Evolutionary conservation across 2,888 invertebrate species (phyloP).

Genomic region (Rhamnusium bicolor): DNA sequence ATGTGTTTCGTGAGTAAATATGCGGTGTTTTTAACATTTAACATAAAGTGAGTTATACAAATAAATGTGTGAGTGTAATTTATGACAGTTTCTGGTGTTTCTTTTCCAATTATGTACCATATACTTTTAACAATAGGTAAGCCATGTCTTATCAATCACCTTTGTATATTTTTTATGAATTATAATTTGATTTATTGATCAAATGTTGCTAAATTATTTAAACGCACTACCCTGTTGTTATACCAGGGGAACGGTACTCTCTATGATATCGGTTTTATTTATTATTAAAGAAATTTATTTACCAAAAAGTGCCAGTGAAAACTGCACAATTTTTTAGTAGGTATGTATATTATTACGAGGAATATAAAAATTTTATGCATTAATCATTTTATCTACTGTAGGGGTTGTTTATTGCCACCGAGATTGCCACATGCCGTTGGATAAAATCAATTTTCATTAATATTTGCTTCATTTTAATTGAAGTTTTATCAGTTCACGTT

Average conservation of each 20-base stretch:
- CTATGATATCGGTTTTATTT: slow-evolving; percentile 18
- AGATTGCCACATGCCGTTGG: background rate
- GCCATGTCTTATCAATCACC: slow-evolving; percentile 71
- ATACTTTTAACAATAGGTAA: slow-evolving; percentile 71
- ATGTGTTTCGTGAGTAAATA: slow-evolving; percentile 61
- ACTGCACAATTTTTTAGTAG: background rate
- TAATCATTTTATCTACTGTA: background rate
- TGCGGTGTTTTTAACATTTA: slow-evolving; percentile 61
- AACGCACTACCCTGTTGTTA: background rate
- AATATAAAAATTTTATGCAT: background rate
- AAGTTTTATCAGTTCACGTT: slow-evolving; percentile 55
- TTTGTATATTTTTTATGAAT: slow-evolving; percentile 67
- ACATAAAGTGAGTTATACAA: slow-evolving; percentile 56
- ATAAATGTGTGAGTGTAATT: slow-evolving; percentile 60
- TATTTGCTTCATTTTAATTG: slow-evolving; percentile 48
- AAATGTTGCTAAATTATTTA: slow-evolving; percentile 24
- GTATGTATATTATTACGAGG: background rate
- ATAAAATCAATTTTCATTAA: slow-evolving; percentile 50
- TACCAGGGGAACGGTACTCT: slow-evolving; percentile 2
- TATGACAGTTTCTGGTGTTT: slow-evolving; percentile 60
- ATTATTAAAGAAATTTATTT: slow-evolving; percentile 19
- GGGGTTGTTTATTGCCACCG: background rate
- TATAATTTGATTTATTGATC: slow-evolving; percentile 64
- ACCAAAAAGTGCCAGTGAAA: slow-evolving; percentile 9
- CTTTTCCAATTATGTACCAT: slow-evolving; percentile 68